These are phyloP conservation scores for Geotrupes spiniger DNA, from an alignment of 2,888 invertebrate species.

Conservation along the genomic window DNA sequence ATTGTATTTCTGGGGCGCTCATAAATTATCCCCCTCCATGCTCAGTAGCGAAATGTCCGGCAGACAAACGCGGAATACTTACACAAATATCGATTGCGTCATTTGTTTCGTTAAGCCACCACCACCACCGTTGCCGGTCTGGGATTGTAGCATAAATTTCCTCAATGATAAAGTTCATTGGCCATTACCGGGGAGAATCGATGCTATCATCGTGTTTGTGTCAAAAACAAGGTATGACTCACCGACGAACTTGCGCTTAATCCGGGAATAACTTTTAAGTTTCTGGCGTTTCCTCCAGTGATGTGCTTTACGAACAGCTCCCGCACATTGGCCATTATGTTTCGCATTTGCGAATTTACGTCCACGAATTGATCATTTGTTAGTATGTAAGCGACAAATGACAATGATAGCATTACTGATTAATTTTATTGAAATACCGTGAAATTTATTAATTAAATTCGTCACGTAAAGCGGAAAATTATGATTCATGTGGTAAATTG, in stretches of 20 bases:
- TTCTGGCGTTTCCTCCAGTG: neutral
- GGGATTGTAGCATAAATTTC: conserved; percentile 23
- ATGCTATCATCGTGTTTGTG: conserved; percentile 24
- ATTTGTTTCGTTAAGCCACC: conserved; percentile 18
- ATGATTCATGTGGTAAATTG: too few species aligned
- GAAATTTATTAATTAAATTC: too few species aligned
- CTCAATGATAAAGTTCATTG: conserved; percentile 27
- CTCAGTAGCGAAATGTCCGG: conserved; percentile 7
- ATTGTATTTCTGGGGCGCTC: neutral
- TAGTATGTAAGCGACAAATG: too few species aligned
- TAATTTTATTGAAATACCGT: too few species aligned
- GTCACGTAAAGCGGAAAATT: too few species aligned
- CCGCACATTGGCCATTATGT: too few species aligned
- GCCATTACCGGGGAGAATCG: conserved; percentile 25
- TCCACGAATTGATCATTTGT: too few species aligned
- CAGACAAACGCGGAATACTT: conserved; percentile 1
- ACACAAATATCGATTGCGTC: conserved; percentile 13
- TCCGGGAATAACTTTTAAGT: neutral
- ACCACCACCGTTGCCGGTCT: conserved; percentile 10
- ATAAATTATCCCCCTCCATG: conserved; percentile 3
- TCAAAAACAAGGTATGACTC: conserved; percentile 26
- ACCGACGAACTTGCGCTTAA: conserved; percentile 9
- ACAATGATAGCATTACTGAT: too few species aligned
- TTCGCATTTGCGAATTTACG: too few species aligned
- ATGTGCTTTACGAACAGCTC: too few species aligned